phyloP scores from a whole-genome alignment of 2,797 vertebrate genomes.

The Pempheris klunzingeri region DNA sequence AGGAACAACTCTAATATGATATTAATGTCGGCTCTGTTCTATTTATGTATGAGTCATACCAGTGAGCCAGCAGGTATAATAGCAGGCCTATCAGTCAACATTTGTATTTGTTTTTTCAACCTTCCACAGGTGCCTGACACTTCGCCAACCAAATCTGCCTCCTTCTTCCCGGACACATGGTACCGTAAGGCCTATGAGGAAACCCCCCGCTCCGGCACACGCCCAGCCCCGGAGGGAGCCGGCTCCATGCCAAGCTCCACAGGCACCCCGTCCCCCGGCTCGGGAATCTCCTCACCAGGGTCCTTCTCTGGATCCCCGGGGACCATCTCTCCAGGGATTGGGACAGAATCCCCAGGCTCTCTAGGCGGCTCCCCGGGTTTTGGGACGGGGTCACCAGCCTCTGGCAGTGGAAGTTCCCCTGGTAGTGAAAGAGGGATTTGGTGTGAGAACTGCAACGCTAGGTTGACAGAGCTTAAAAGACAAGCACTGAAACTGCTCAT shows the following conservation, averaged over 20 bases:
- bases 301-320: constrained; percentile 94
- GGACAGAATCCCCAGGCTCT: constrained; percentile 94
- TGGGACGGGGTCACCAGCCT: constrained; percentile 95
- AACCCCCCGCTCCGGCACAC: constrained; percentile 85
- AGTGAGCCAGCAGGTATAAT: background rate
- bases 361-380: constrained; percentile 96
- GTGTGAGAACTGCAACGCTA: constrained; percentile 96
- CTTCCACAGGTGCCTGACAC: constrained; percentile 89
- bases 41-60: background rate
- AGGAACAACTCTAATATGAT: background rate
- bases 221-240: constrained; percentile 94
- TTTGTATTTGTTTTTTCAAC: background rate
- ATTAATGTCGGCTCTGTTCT: background rate
- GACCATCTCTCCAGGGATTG: constrained; percentile 93
- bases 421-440: constrained; percentile 94
- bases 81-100: background rate
- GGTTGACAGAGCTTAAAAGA: constrained; percentile 95
- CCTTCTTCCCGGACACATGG: constrained; percentile 95
- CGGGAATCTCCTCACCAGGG: constrained; percentile 95
- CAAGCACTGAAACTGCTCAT: constrained; percentile 95
- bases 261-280: constrained; percentile 94
- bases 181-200: constrained; percentile 95
- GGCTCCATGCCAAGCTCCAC: constrained; percentile 95
- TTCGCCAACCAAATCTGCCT: constrained; percentile 93
- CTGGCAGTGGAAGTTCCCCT: constrained; percentile 95